Evolutionary conservation across 2,888 invertebrate genomes (phyloP).

Genomic region (Melikaiella ostensackeni): DNA sequence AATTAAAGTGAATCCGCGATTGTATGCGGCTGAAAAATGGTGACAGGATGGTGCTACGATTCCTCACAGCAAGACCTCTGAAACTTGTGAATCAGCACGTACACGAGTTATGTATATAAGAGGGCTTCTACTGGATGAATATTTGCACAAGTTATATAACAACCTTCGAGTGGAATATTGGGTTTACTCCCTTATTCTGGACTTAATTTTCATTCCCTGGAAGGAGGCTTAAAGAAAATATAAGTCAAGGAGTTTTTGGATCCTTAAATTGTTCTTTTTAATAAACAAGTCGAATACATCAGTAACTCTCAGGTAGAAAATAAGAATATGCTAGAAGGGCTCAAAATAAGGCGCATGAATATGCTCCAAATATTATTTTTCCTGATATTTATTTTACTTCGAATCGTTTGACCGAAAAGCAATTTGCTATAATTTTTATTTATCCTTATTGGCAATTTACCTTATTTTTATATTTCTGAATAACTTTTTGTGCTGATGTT

Average conservation of each 20-base stretch:
- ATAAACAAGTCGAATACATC: no score
- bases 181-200: neutral
- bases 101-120: neutral
- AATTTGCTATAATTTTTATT: no score
- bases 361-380: no score
- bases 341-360: no score
- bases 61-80: neutral
- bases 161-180: slow-evolving; percentile 8
- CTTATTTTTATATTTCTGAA: no score
- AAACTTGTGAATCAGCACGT: slow-evolving; percentile 26
- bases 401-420: no score
- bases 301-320: no score
- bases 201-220: neutral
- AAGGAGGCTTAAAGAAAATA: neutral
- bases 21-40: slow-evolving; percentile 17
- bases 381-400: no score
- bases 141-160: slow-evolving; percentile 32
- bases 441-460: no score
- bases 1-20: neutral
- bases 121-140: slow-evolving; percentile 13
- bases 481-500: no score
- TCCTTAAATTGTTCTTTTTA: neutral
- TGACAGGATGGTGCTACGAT: neutral
- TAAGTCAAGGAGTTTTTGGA: neutral
- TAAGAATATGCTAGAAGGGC: no score